Evolutionary conservation across 2,888 invertebrate species (phyloP), one percentile per base, ranked within the genome.

Genomic region (Sinodicranocentrus sp.): DNA sequence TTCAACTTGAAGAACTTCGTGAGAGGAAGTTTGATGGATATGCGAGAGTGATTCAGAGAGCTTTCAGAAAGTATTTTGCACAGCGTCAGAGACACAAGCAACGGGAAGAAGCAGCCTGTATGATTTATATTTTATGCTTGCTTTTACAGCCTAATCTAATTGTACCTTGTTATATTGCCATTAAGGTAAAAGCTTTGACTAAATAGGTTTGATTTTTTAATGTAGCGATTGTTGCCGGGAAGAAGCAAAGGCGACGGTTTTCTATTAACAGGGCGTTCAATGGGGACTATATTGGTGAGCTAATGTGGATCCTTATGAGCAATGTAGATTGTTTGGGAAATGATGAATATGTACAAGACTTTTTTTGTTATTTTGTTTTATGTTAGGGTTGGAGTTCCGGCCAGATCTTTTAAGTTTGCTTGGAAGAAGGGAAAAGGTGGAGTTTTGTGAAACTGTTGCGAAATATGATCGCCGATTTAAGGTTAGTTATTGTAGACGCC

Each of bases 381-480:
- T 33, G 10, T 8, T n/a, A 85, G 85, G 85, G 0, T 89, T 94
- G 87, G 94, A 94, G 79, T 91, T 92, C 85, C 91, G 92, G 84
- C 93, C 94, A 6, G 92, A 91, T 15, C 90, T 94, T 26, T 91
- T 91, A 84, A 91, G 91, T 63, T 90, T 94, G 28, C 91, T 94
- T 52, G 94, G 93, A 25, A 92, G 93, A 87, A 90, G 94, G 59
- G 94, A 94, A 89, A 92, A 93, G 87, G 92, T 94, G n/a, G 91
- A 93, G 84, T 94, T 94, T 90, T 93, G 94, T 33, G 92, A 93
- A 89, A 92, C 93, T 48, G 93, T 94, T 52, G 92, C 91, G 88
- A 94, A 94, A 90, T 94, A 92, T 90, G 94, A 94, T 89, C 90
- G 94, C 68, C 90, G 93, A 75, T 94, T 94, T 89, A 93, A 93